A percentile compares a stretch with the other conserved stretches of the same genome.
These are phyloP conservation scores for Bryconaethiops microstoma DNA, from an alignment of 2,797 vertebrate genomes.

Conservation along the genomic window DNA sequence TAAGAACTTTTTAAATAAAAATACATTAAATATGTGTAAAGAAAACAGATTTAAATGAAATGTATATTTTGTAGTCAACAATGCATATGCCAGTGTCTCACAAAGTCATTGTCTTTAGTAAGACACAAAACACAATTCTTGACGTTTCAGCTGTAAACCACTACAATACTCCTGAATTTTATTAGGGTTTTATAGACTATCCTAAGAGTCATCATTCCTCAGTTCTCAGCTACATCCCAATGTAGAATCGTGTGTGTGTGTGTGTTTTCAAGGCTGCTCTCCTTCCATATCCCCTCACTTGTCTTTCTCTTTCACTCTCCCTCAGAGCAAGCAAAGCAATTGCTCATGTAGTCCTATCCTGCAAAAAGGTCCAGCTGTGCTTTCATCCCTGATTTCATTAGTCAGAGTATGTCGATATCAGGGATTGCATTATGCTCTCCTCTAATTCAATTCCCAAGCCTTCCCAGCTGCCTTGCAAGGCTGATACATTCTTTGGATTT, in stretches of 20 bases:
- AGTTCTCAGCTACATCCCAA: not conserved
- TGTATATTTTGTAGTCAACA: too few relatives aligned
- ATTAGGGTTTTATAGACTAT: not conserved
- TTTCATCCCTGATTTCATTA: slow-evolving; percentile 62
- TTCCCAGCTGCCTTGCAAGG: slow-evolving; percentile 26
- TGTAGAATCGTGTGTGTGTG: slow-evolving; percentile 1
- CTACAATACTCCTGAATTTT: slow-evolving; percentile 44
- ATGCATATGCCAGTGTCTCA: too few relatives aligned
- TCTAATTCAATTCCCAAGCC: slow-evolving; percentile 58
- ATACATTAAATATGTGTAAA: too few relatives aligned
- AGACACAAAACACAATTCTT: too few relatives aligned
- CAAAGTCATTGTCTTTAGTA: too few relatives aligned
- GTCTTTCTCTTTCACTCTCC: slow-evolving; percentile 30
- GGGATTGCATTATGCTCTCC: slow-evolving; percentile 58
- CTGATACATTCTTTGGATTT: slow-evolving; percentile 55
- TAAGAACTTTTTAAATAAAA: too few relatives aligned
- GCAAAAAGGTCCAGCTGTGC: slow-evolving; percentile 62
- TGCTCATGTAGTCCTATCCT: slow-evolving; percentile 56
- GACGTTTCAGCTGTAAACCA: too few relatives aligned
- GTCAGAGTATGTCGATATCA: slow-evolving; percentile 57
- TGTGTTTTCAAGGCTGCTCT: slow-evolving; percentile 19
- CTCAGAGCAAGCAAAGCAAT: slow-evolving; percentile 51
- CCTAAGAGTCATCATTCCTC: slow-evolving; percentile 5
- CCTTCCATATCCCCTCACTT: slow-evolving; percentile 42
- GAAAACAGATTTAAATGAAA: too few relatives aligned